Base-by-base conservation (phyloP, 2,797 vertebrate species). In the Periophthalmus magnuspinnatus region DNA sequence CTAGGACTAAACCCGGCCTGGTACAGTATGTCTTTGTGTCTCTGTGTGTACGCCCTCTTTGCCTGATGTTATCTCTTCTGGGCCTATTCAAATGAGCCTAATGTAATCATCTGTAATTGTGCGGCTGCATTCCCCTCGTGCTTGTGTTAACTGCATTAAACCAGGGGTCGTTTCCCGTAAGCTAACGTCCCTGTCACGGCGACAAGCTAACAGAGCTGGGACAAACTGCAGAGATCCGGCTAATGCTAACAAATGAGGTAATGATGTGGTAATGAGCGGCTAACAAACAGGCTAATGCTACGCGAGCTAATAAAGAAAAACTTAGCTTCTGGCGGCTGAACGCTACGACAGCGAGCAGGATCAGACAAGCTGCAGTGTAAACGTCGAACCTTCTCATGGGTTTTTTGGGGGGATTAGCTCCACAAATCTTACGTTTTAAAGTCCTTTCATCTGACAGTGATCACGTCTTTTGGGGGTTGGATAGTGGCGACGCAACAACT, bases 61-160 rank as follows among this genome's bases (percentile, higher is more conserved):
- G 24, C 32, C 32, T 19, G 57, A 59, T 59, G 32, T 6, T 19
- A 34, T 59, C 32, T 21, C 50, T 2, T 24, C 8, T 13, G 16
- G 58, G 28, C 17, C 58, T 36, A 36, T 36, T 60, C 32, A 60
- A 36, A 60, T 36, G 58, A 60, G 58, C 58, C 58, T 60, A 60
- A 60, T 60, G 33, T 36, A 60, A 60, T 60, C 16, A n/a, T 8
- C 2, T 3, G 32, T 60, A 60, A 60, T 60, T 34, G 58, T 10
- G 32, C 17, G 7, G 58, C 5, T n/a, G 32, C 58, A 36, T 60
- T 60, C 58, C 4, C 58, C 58, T 60, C 58, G 58, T 60, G 58
- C 58, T 33, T 34, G 16, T n/a, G 32, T 17, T 34, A 36, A 36
- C 58, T 60, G 58, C 33, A 60, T 60, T 60, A 60, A 36, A 34